phyloP scores from a whole-genome alignment of 2,888 invertebrate genomes.

The Cephus rjabovi region DNA sequence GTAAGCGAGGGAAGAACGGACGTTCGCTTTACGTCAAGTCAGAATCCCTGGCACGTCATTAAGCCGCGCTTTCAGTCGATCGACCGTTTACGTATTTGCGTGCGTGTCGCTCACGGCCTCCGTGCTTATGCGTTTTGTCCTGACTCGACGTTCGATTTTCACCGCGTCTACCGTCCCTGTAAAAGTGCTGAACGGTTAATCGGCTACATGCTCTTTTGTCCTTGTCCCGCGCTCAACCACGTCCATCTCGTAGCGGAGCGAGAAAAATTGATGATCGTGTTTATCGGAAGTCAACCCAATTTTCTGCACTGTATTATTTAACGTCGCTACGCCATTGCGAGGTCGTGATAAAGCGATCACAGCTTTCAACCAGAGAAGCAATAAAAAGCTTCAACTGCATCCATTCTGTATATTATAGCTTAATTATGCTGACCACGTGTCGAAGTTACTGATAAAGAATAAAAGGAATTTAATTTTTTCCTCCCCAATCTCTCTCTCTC shows the following conservation, averaged over 20 bases:
- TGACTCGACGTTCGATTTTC: conserved; percentile 35
- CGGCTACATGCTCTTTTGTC: background rate
- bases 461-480: conserved; percentile 51
- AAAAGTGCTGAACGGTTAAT: background rate
- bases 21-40: conserved; percentile 22
- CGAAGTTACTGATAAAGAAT: conserved; percentile 25
- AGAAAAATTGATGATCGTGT: background rate
- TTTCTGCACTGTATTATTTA: background rate
- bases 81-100: conserved; percentile 37
- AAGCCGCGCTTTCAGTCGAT: conserved; percentile 40
- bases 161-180: conserved; percentile 18
- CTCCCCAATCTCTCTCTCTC: conserved; percentile 12
- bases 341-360: background rate
- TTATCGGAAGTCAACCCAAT: background rate
- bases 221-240: background rate
- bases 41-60: conserved; percentile 25
- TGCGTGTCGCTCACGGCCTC: conserved; percentile 6
- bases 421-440: conserved; percentile 13
- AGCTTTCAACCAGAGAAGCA: background rate
- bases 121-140: conserved; percentile 9
- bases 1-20: background rate
- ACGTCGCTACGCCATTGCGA: background rate
- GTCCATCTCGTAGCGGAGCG: background rate
- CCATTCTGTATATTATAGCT: background rate
- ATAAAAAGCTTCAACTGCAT: background rate